A percentile compares a stretch with the other conserved stretches of the same genome.
Conservation (phyloP, 2,888 invertebrate species). For the Chrysina gloriosa region DNA sequence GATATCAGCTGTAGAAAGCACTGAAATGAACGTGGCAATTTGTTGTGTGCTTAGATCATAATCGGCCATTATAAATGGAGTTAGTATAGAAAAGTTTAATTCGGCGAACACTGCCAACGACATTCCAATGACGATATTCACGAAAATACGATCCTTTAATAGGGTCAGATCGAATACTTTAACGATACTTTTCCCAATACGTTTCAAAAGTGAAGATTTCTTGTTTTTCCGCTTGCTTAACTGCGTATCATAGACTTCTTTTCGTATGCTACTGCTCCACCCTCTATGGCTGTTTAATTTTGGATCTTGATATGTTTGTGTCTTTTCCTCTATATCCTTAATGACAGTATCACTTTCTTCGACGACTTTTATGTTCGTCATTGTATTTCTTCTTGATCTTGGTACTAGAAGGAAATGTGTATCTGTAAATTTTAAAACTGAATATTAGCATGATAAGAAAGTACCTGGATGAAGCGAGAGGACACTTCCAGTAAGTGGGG, state of each 20-base stretch:
- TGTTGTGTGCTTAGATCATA: constrained; percentile 70
- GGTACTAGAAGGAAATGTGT: neutral
- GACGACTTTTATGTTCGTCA: neutral
- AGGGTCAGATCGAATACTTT: constrained; percentile 74
- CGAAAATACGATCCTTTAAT: constrained; percentile 74
- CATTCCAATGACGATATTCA: constrained; percentile 76
- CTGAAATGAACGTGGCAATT: constrained; percentile 74
- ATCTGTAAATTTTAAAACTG: neutral
- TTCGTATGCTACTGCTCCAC: neutral
- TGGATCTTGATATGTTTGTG: constrained; percentile 19
- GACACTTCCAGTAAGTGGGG: constrained; percentile 59
- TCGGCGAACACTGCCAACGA: constrained; percentile 77
- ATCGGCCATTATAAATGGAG: constrained; percentile 76
- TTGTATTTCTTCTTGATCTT: constrained; percentile 30
- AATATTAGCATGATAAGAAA: neutral
- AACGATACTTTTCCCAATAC: constrained; percentile 62
- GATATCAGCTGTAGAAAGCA: constrained; percentile 69
- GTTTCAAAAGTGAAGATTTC: constrained; percentile 61
- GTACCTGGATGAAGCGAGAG: constrained; percentile 54
- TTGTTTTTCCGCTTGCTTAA: constrained; percentile 49
- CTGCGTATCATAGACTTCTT: constrained; percentile 47
- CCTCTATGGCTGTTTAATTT: constrained; percentile 2
- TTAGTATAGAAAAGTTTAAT: constrained; percentile 74
- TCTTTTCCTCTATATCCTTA: constrained; percentile 30
- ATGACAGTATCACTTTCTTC: constrained; percentile 8